Base-by-base conservation (phyloP, 2,888 invertebrate species). In the Sthenelais limicola region DNA sequence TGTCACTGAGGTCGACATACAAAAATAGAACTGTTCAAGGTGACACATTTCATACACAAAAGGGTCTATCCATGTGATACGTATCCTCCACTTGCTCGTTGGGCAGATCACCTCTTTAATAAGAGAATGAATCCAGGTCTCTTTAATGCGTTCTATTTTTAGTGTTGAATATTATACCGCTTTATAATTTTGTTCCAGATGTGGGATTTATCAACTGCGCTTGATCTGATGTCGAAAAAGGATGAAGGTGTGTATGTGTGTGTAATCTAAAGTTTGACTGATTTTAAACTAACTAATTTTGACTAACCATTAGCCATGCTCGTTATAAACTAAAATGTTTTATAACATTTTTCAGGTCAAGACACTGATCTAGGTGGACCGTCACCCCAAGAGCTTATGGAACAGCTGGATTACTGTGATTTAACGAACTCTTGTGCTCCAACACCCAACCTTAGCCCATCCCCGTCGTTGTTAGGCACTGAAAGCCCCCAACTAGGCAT, bases 201-300 rank as follows among this genome's bases (percentile, higher is more conserved):
- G 94, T 99, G 98, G 98, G 98, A 99, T 90, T 90, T 99, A 75
- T 97, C 97, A 18, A 98, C 96, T 12, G 97, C 96, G 18, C 90
- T 98, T 69, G 96, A 97, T 88, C 91, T 93, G 15, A 52, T 82
- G 7, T 32, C 58, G 43, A 79, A 81, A 78, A 82, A 81, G 71
- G 81, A 80, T 56, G 78, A 76, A 58, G 72, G 74, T 43, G 38
- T 18, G 26, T 69, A 69, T 52, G 12, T 51, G 7, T 18, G 12
- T 43, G 12, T 43, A 15, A 12, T 15, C 12, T 18, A 43, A 18
- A 15, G 12, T 43, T 43, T 15, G 47, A 43, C 12, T 18, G 12
- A 12, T 18, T 15, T 43, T 12, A 15, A 12, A 43, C 18, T 43
- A 15, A 15, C 18, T 43, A 15, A 15, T 43, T 12, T 18, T 15